Evolutionary conservation across 2,888 invertebrate genomes (phyloP).

Genomic region (Orthonevra nobilis): DNA sequence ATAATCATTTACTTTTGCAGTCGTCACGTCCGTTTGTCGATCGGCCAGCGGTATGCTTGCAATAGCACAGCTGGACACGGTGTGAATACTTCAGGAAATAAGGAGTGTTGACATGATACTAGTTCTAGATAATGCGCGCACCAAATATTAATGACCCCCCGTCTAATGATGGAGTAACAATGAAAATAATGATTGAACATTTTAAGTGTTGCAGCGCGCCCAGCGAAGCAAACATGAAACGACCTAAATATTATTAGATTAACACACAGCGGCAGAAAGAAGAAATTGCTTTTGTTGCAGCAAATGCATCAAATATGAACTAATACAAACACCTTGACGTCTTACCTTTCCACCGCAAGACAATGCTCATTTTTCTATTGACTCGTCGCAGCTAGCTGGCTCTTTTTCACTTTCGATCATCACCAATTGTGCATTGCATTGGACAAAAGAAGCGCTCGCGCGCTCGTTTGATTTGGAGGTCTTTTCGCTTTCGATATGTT

Average conservation of each 20-base stretch:
- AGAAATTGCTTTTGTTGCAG: slow-evolving; percentile 22
- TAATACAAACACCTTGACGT: neutral
- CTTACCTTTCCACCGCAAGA: neutral
- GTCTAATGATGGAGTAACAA: slow-evolving; percentile 36
- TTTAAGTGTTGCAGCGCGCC: slow-evolving; percentile 13
- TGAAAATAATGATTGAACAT: slow-evolving; percentile 4
- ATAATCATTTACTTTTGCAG: too few species aligned
- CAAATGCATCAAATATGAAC: slow-evolving; percentile 35
- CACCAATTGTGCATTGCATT: slow-evolving; percentile 44
- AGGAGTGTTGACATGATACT: neutral
- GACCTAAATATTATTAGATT: slow-evolving; percentile 40
- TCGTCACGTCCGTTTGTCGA: too few species aligned
- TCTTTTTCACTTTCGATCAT: slow-evolving; percentile 51
- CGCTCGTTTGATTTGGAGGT: slow-evolving; percentile 58
- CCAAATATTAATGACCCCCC: neutral
- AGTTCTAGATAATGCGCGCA: neutral
- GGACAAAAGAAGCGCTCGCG: slow-evolving; percentile 50
- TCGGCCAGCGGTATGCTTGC: too few species aligned
- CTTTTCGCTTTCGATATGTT: slow-evolving; percentile 51
- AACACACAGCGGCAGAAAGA: slow-evolving; percentile 5
- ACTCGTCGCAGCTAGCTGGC: too few species aligned
- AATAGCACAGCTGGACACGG: slow-evolving; percentile 4
- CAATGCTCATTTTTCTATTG: slow-evolving; percentile 8
- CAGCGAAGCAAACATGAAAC: slow-evolving; percentile 14
- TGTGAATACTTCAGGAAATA: slow-evolving; percentile 38